Evolutionary conservation across 2,113 vertebrate genomes (phyloP), one percentile per base, ranked within the genome.

Genomic region (Naja naja): DNA sequence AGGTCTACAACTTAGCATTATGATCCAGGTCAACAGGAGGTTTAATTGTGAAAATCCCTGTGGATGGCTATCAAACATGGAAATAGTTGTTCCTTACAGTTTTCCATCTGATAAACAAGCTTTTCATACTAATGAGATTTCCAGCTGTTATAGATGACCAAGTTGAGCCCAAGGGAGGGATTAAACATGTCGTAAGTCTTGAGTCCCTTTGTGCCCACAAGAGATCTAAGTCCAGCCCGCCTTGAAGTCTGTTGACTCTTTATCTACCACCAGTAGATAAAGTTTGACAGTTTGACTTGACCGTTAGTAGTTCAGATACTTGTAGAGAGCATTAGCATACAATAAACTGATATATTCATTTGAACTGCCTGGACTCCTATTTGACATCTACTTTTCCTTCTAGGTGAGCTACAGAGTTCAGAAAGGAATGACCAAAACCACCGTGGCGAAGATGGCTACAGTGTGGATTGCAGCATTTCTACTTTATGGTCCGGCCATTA

Each of bases 371-470:
- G 64, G 64, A n/a, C 4, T 64, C 4, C 60, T n/a, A 5, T 14
- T 34, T 34, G 64, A 69, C 11, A 18, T 53, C 25, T 47, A 9
- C 4, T 27, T 52, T 89, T 89, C 90, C 85, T 58, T 69, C 64
- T 93, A 98, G 98, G 96, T 97, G 95, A 98, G 96, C 94, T 98
- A 98, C 96, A 97, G 97, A 92, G 97, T 97, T 87, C 98, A 98
- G 95, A 97, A 98, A 86, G 96, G 97, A 7, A 97, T 97, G 93
- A 98, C 97, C 8, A 97, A 95, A 81, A 97, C 95, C 7, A 85
- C 97, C 4, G 34, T 97, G 39, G 2, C 97, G 64, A 98, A 98
- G 95, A 98, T 98, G 97, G 56, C 96, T 1, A 74, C 92, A 45
- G 97, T 98, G 30, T 97, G 98, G 97, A 94, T 98, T 87, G 97